Conservation (phyloP, 2,797 vertebrate genomes). For the Onychomys leucogaster region DNA sequence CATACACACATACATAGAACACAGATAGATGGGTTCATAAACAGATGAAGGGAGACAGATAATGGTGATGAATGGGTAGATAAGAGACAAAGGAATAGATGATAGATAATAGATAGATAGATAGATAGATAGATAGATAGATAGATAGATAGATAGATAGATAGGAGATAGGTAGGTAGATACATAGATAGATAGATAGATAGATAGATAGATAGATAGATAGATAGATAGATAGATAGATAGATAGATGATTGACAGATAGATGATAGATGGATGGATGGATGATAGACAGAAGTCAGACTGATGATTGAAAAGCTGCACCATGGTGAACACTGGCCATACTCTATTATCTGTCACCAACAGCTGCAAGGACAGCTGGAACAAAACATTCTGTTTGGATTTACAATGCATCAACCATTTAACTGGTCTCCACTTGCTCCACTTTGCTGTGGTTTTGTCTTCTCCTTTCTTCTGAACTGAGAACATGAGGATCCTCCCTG, state of each 20-base stretch:
- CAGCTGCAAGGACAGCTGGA: not conserved
- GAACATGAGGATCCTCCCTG: too few relatives aligned
- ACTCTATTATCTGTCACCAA: not conserved
- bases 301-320: not conserved
- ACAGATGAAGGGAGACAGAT: not conserved
- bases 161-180: not conserved
- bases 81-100: not conserved
- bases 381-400: not conserved
- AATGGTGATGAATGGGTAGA: not conserved
- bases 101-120: not conserved
- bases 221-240: not conserved
- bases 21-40: not conserved
- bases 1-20: not conserved
- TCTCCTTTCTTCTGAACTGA: not conserved
- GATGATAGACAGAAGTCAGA: not conserved
- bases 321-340: not conserved
- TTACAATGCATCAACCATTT: not conserved
- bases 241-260: conserved; percentile 20
- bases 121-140: not conserved
- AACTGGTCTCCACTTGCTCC: not conserved
- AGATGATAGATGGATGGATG: not conserved
- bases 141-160: not conserved
- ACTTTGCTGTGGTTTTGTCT: not conserved
- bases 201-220: not conserved
- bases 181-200: not conserved